phyloP scores from a whole-genome alignment of 2,797 vertebrate species.

The Scleropages formosus region DNA sequence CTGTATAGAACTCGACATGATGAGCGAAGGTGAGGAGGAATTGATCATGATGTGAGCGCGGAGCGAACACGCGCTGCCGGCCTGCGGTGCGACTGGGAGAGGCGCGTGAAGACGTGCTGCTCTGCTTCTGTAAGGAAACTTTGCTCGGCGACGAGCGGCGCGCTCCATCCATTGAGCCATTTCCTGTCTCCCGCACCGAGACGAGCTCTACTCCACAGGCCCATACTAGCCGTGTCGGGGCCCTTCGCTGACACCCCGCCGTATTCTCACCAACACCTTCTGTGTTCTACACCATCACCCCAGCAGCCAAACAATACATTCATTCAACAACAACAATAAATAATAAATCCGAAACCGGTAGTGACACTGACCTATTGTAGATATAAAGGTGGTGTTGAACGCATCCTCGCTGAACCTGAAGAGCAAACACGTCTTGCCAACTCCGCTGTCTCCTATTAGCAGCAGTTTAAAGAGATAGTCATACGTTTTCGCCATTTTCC shows the following conservation, averaged over 20 bases:
- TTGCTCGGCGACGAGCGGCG: conserved; percentile 11
- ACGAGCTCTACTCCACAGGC: conserved; percentile 12
- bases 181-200: conserved; percentile 23
- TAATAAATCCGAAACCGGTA: conserved; percentile 30
- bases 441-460: conserved; percentile 94
- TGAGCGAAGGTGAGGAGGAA: too few species aligned
- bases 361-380: conserved; percentile 95
- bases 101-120: too few species aligned
- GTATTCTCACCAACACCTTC: neutral
- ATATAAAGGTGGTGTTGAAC: conserved; percentile 97
- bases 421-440: conserved; percentile 94
- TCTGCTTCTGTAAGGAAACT: conserved; percentile 19
- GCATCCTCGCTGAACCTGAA: conserved; percentile 97
- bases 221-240: conserved; percentile 14
- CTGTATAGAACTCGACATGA: too few species aligned
- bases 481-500: conserved; percentile 93
- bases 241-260: neutral
- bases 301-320: too few species aligned
- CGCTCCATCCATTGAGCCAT: neutral
- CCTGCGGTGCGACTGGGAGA: too few species aligned
- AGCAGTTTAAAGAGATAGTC: conserved; percentile 96
- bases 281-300: too few species aligned
- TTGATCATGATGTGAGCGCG: too few species aligned
- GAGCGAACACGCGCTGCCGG: too few species aligned
- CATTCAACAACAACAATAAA: neutral